These are phyloP conservation scores for Anoplophora glabripennis DNA, from an alignment of 1,140 invertebrate genomes.

Conservation along the genomic window DNA sequence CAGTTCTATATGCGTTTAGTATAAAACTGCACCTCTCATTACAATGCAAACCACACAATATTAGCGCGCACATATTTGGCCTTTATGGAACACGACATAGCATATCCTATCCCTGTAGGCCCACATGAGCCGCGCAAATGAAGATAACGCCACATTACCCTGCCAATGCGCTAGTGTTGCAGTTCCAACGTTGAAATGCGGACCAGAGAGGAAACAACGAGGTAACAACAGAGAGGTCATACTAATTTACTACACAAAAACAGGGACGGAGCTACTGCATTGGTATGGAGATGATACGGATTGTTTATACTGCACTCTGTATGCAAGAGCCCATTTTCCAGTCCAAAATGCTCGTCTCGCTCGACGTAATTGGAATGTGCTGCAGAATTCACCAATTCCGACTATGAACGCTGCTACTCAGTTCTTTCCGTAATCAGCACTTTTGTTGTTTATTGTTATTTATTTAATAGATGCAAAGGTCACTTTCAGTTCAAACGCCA, in stretches of 20 bases:
- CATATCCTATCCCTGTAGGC: slow-evolving; percentile 20
- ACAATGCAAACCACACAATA: slow-evolving; percentile 32
- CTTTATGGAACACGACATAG: slow-evolving; percentile 19
- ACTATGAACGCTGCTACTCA: slow-evolving; percentile 13
- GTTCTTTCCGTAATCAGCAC: slow-evolving; percentile 16
- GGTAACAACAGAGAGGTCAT: not conserved
- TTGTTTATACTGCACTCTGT: slow-evolving; percentile 27
- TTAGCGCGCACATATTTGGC: slow-evolving; percentile 21
- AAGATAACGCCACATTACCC: slow-evolving; percentile 41
- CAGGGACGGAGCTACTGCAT: not conserved
- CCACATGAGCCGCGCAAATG: slow-evolving; percentile 35
- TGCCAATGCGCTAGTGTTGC: slow-evolving; percentile 33
- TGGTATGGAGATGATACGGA: slow-evolving; percentile 12
- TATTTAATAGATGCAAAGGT: slow-evolving; percentile 1
- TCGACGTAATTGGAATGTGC: slow-evolving; percentile 23
- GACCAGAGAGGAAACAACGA: slow-evolving; percentile 1
- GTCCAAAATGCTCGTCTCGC: slow-evolving; percentile 18
- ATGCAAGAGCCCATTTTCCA: slow-evolving; percentile 26
- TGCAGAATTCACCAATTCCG: slow-evolving; percentile 11
- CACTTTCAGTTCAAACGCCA: not conserved
- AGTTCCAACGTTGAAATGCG: slow-evolving; percentile 15
- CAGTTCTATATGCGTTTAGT: slow-evolving; percentile 9
- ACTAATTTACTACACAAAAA: no score
- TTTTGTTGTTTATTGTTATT: slow-evolving; percentile 24
- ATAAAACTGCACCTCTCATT: slow-evolving; percentile 31